These are phyloP conservation scores for Gallinago jamesoni DNA, from an alignment of 2,113 vertebrate species.

Conservation along the genomic window DNA sequence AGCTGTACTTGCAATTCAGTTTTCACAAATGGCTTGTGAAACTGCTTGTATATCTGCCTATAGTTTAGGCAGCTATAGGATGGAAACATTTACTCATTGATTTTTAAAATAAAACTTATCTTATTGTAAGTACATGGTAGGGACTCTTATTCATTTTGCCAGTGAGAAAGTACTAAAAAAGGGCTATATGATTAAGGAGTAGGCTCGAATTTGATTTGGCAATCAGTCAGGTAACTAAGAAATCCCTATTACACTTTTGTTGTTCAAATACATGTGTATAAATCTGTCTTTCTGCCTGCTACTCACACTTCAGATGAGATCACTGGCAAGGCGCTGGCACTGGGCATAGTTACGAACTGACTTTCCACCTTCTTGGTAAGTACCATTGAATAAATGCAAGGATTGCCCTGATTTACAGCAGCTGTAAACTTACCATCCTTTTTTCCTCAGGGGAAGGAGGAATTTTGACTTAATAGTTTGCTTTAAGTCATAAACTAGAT, in stretches of 20 bases:
- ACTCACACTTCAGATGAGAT: neutral
- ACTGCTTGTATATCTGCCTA: too few relatives aligned
- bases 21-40: neutral
- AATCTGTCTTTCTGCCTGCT: neutral
- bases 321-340: neutral
- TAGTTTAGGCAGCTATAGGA: neutral
- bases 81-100: neutral
- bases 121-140: neutral
- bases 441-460: neutral
- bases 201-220: neutral
- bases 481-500: neutral
- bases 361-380: neutral
- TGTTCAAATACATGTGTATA: neutral
- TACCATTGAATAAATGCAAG: neutral
- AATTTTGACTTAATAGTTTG: neutral
- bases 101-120: neutral
- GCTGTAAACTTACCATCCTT: neutral
- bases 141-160: neutral
- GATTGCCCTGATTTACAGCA: neutral
- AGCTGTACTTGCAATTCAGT: neutral
- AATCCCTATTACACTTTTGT: neutral
- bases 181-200: rapidly evolving
- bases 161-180: neutral
- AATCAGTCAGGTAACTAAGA: neutral
- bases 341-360: neutral